Evolutionary conservation across 2,113 vertebrate genomes (phyloP), one percentile per base, ranked within the genome.

Genomic region (Puntigrus tetrazona): DNA sequence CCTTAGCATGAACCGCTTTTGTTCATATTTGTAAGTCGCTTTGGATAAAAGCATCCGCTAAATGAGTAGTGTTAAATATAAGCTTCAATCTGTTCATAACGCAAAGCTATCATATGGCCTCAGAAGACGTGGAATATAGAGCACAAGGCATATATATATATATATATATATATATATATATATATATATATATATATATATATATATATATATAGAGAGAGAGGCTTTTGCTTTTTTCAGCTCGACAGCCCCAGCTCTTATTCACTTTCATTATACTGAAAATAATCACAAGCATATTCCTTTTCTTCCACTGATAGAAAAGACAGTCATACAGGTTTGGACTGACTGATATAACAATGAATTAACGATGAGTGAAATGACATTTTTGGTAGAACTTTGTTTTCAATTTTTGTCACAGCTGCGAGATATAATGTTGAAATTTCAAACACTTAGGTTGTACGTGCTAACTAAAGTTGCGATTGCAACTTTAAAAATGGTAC

Each of bases 81-180:
- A 18, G 31, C 7, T 31, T 69, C 65, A 69, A 36, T 69, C 65
- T 36, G 31, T 69, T 36, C 31, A 6, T 18, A 69, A 69, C 29
- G 29, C 59, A 63, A 63, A 63, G 59, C 59, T 16, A 75, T 75
- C 72, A 50, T 14, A 8, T 27, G 43, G 14, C 25, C 29, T 50
- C 43, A 75, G 41, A 75, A 47, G 72, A 27, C 13, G n/a, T 47
- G 70, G 41, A 74, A 74, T 27, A 75, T 74, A 29, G 41, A 18
- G 27, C 14, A 27, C 7, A 18, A 31, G 43, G 72, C 43, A 36
- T 36, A 36, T 36, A 36, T 36, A 36, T 36, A 36, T 36, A 36
- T 36, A 36, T 36, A 36, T 36, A 36, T 36, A 36, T 38, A 41
- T 41, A 8, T 41, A 1, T 41, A 8, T 41, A 41, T 41, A 7